Evolutionary conservation across 2,113 vertebrate species (phyloP), one percentile per base, ranked within the genome.

Genomic region (Callorhinus ursinus): DNA sequence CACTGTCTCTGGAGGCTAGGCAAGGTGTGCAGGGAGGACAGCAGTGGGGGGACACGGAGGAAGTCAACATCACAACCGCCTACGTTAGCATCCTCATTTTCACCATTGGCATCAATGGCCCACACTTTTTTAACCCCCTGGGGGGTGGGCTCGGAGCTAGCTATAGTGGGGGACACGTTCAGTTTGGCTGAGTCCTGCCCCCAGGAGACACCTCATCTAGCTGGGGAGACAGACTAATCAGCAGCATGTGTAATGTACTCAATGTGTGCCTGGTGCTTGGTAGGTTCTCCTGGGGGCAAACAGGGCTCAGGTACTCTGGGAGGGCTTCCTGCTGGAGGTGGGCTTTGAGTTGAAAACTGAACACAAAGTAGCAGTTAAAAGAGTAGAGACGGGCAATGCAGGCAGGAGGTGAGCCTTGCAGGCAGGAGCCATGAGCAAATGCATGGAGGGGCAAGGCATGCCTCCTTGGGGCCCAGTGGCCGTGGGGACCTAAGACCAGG

Each of bases 211-310:
- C 39, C 59, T 13, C 15, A 7, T 33, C 12, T 67, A 82, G 16
- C 57, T 6, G 4, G 6, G 33, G 39, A 63, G 39, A 63, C 7
- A 36, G 13, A 39, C 22, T 55, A 69, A 67, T 28, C 39, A 10
- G 10, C 4, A 12, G 10, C 28, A 19, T 3, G 1, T 55, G 1
- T 16, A 7, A 46, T 2, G 6, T 67, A 51, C 1, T 80, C 46
- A 3, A 22, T 33, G 24, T 14, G 8, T 13, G 63, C 53, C 36
- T 59, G 92, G 46, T 12, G 53, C 51, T 49, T 53, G 4, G 49
- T 28, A 28, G 57, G 24, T 84, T 94, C 42, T 83, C 16, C 11
- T 46, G 72, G 7, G 33, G 18, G 3, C 18, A 19, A 79, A n/a
- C 33, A 21, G 46, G 12, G 55, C 28, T 67, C 16, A 31, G n/a